phyloP scores from a whole-genome alignment of 2,888 invertebrate genomes.

The Syrphus vitripennis region DNA sequence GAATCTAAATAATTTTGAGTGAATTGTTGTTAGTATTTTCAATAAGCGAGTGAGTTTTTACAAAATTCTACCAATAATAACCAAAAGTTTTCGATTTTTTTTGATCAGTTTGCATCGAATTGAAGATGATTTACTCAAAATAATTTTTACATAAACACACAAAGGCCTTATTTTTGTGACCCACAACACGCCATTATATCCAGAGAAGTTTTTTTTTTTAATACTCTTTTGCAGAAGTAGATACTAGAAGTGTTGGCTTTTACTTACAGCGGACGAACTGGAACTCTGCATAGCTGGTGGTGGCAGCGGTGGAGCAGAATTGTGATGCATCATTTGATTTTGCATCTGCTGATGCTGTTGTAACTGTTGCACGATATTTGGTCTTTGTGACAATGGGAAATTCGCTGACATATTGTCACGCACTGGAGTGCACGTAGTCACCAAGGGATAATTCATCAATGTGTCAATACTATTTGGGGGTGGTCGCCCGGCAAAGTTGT shows the following conservation, averaged over 20 bases:
- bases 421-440: slow-evolving; percentile 81
- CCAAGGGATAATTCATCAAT: slow-evolving; percentile 80
- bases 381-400: slow-evolving; percentile 80
- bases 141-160: slow-evolving; percentile 1
- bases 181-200: slow-evolving; percentile 39
- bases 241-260: slow-evolving; percentile 42
- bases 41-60: slow-evolving; percentile 7
- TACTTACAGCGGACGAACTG: slow-evolving; percentile 79
- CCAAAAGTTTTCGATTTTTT: not conserved
- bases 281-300: slow-evolving; percentile 59
- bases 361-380: slow-evolving; percentile 80
- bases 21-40: not conserved
- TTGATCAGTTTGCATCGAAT: not conserved
- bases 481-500: slow-evolving; percentile 73
- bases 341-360: slow-evolving; percentile 79
- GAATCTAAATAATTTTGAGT: not conserved
- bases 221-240: slow-evolving; percentile 31
- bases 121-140: slow-evolving; percentile 14
- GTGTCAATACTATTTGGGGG: slow-evolving; percentile 80
- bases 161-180: not conserved
- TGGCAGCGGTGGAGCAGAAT: slow-evolving; percentile 51
- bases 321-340: slow-evolving; percentile 72
- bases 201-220: slow-evolving; percentile 21
- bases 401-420: slow-evolving; percentile 80
- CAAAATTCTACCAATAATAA: not conserved